Evolutionary conservation across 2,888 invertebrate genomes (phyloP), one percentile per base, ranked within the genome.

Genomic region (Stenotaenia linearis): DNA sequence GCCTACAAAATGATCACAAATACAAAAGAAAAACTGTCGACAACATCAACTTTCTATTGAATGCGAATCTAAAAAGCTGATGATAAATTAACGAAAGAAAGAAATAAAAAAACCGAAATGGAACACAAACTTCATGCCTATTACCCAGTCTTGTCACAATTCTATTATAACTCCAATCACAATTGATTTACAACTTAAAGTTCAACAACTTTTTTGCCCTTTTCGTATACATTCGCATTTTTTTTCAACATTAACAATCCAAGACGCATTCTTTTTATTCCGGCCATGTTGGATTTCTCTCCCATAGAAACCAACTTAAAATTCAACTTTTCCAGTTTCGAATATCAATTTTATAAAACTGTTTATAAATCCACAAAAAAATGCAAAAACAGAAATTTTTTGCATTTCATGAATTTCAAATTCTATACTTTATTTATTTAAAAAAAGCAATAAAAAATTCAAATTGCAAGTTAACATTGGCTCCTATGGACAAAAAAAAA

Each of bases 11-110:
- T 69, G 69, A 69, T 69, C 69, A 69, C 69, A 69, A 69, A 69
- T 28, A 69, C 69, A 69, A 69, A 69, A 28, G 69, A 69, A 69
- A 69, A 69, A 69, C 69, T 69, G 69, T 69, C 69, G 69, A 69
- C 69, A 28, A 28, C 69, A 69, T 69, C 69, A 69, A 69, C 69
- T 69, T 69, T 28, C 69, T 28, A 69, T 28, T 69, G 28, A 69
- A 69, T 28, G 69, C 69, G 69, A 69, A 69, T 18, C n/a, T 50
- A 69, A 69, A 69, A 69, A 28, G 69, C 6, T 69, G 69, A 69
- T 69, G 69, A 69, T 50, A 50, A 50, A 50, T 50, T 50, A 50
- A 50, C 15, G 7, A 69, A 28, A 69, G 10, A 69, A 12, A 69
- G 12, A 23, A 12, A 69, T 3, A 5, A 61, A 23, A 15, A 61